Conservation (phyloP, 2,888 invertebrate species). For the Parnassius glacialis region DNA sequence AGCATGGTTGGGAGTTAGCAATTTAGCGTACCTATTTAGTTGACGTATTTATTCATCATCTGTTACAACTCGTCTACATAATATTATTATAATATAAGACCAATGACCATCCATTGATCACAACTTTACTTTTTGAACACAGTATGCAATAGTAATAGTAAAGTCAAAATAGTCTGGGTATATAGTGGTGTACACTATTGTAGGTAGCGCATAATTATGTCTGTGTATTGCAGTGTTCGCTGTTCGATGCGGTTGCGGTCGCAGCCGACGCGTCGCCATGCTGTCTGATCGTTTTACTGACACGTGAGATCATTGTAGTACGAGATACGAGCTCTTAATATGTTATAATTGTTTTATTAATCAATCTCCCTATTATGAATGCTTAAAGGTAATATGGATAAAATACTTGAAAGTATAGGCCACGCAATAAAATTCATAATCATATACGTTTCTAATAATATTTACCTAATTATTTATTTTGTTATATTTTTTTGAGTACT, state of each 20-base stretch:
- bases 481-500: too few species aligned
- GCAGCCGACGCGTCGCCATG: constrained; percentile 18
- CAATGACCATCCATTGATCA: neutral
- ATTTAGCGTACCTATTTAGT: too few species aligned
- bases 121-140: neutral
- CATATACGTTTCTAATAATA: too few species aligned
- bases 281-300: constrained; percentile 29
- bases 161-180: neutral
- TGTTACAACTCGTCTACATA: too few species aligned
- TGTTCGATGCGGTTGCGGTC: constrained; percentile 25
- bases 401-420: too few species aligned
- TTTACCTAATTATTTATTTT: too few species aligned
- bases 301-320: constrained; percentile 18
- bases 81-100: too few species aligned
- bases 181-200: neutral
- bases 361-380: neutral
- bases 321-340: neutral
- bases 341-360: constrained; percentile 5
- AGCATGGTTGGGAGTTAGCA: too few species aligned
- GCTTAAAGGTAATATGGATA: too few species aligned
- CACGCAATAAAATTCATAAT: too few species aligned
- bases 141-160: neutral
- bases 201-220: constrained; percentile 1
- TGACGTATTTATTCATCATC: too few species aligned
- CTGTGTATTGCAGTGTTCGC: constrained; percentile 9